A percentile compares a stretch with the other conserved stretches of the same genome.
Conservation (phyloP, 2,888 invertebrate genomes). For the Tribolium freemani region DNA sequence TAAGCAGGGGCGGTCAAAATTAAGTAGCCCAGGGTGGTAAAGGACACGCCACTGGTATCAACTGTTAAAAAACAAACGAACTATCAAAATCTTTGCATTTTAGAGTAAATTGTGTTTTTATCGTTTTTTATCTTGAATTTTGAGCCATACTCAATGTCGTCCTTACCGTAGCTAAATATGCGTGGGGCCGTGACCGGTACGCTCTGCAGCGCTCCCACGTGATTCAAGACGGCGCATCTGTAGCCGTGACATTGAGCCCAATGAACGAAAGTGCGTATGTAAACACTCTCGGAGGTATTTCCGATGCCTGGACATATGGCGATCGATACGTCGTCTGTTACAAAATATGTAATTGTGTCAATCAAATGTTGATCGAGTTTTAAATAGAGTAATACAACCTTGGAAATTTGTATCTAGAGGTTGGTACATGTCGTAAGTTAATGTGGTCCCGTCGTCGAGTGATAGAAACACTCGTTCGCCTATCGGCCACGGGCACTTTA, state of each 20-base stretch:
- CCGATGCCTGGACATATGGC: constrained; percentile 94
- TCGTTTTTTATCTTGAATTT: no score
- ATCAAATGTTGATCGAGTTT: background rate
- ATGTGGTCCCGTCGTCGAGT: constrained; percentile 87
- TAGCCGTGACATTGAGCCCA: constrained; percentile 93
- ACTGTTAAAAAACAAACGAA: no score
- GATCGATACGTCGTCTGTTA: constrained; percentile 87
- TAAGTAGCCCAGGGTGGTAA: no score
- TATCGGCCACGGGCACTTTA: constrained; percentile 90
- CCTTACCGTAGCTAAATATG: constrained; percentile 91
- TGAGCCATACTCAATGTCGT: background rate
- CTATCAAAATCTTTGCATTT: no score
- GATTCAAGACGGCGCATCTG: constrained; percentile 93
- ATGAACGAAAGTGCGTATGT: constrained; percentile 93
- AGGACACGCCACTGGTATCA: no score
- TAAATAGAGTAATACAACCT: constrained; percentile 68
- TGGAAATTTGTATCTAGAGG: constrained; percentile 80
- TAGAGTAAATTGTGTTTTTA: no score
- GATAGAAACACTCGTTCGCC: constrained; percentile 85
- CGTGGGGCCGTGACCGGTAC: constrained; percentile 89
- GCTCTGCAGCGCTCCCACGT: constrained; percentile 89
- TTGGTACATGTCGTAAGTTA: constrained; percentile 94
- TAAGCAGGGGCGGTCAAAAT: no score
- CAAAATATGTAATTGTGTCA: constrained; percentile 23
- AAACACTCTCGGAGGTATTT: constrained; percentile 94